Base-by-base conservation (phyloP, 1,140 invertebrate genomes). In the Cryptotermes secundus region DNA sequence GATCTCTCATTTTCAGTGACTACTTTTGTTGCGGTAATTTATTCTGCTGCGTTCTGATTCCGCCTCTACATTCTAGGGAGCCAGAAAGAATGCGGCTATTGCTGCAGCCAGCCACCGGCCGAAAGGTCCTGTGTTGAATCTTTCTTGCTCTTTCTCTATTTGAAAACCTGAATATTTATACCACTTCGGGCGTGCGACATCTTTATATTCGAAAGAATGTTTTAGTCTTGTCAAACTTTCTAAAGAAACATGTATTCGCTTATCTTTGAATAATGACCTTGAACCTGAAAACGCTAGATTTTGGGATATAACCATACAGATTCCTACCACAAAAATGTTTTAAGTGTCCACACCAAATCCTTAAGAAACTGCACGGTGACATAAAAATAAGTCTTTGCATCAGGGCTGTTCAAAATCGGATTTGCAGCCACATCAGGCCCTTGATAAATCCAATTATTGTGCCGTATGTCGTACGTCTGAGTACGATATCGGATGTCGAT, bases 151-250 rank as follows among this genome's bases (percentile, higher is more conserved):
- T 36, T 35, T 81, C 34, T 81, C 80, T n/a, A 6, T 81, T 81
- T 45, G 24, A 81, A 35, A 81, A 35, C 80, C 24, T 81, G 80
- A 81, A 81, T 81, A 81, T 81, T 81, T 81, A 81, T 35, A 81
- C 80, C 35, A 38, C 26, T 81, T 81, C 42, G 34, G 34, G 19
- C 26, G 80, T 81, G 80, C 80, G 80, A 81, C 80, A 81, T 81
- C 80, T 81, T 81, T 81, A 81, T 81, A 81, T 81, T 81, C 80
- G 34, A 38, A 81, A 81, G 26, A 45, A 81, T 38, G 35, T 35
- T 45, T 38, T 81, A 36, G 35, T 35, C 35, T 81, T 45, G 38
- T 38, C 80, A 81, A 81, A 81, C 34, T 81, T 36, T 38, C 26
- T 7, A 72, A 72, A 31, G n/a, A 3, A 72, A 72, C 59, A 31